Percentiles rank a stretch among this genome's conserved stretches.
Conservation (phyloP, 2,888 invertebrate species). For the Eretmocerus hayati region DNA sequence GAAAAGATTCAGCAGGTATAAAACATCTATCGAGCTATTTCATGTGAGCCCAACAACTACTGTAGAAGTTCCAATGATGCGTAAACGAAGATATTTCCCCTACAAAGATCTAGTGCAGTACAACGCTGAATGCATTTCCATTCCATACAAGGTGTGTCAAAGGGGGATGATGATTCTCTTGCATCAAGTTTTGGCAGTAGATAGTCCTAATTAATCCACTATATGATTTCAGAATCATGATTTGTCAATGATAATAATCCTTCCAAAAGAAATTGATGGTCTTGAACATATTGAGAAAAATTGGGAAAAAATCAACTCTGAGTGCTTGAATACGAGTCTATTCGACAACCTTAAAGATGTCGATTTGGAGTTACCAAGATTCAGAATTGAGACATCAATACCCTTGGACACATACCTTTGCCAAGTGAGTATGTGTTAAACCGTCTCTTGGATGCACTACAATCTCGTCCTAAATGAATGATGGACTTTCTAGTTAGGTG, state of each 20-base stretch:
- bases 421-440: slow-evolving; percentile 56
- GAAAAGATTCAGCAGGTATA: slow-evolving; percentile 54
- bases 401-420: slow-evolving; percentile 55
- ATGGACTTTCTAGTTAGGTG: too few relatives aligned
- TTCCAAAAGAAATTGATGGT: slow-evolving; percentile 65
- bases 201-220: not conserved
- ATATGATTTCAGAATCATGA: slow-evolving; percentile 50
- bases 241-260: slow-evolving; percentile 66
- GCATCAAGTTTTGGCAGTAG: not conserved
- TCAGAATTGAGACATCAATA: slow-evolving; percentile 46
- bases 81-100: slow-evolving; percentile 49
- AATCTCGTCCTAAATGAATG: too few relatives aligned
- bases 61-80: slow-evolving; percentile 69
- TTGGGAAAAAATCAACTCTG: slow-evolving; percentile 53
- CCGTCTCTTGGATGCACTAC: too few relatives aligned
- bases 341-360: too few relatives aligned
- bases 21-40: slow-evolving; percentile 60
- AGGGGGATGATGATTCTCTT: not conserved
- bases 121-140: slow-evolving; percentile 59
- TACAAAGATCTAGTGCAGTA: slow-evolving; percentile 50
- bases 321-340: slow-evolving; percentile 42
- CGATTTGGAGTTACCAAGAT: slow-evolving; percentile 67
- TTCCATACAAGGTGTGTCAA: slow-evolving; percentile 56
- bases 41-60: slow-evolving; percentile 50
- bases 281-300: slow-evolving; percentile 57